Evolutionary conservation across 2,797 vertebrate genomes (phyloP).

Genomic region (Enteromius radiatus): DNA sequence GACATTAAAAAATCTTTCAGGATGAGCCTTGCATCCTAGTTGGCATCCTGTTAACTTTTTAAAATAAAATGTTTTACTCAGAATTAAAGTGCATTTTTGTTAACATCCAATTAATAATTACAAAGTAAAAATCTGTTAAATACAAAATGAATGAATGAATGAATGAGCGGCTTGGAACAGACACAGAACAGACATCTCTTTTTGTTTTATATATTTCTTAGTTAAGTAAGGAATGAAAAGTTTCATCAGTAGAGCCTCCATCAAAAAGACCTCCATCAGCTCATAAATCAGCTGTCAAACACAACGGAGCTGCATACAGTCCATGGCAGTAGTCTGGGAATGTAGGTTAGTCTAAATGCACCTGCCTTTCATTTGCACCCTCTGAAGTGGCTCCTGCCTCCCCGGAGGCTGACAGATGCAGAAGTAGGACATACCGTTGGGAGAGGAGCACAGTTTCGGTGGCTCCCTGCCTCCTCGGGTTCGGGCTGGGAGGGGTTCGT

Average conservation of each 20-base stretch:
- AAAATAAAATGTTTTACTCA: background rate
- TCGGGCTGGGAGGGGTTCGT: constrained; percentile 71
- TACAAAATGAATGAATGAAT: background rate
- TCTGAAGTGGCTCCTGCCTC: constrained; percentile 61
- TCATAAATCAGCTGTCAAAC: background rate
- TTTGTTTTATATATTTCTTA: background rate
- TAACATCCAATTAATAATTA: background rate
- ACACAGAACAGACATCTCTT: background rate
- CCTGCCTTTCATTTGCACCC: constrained; percentile 17
- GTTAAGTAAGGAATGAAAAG: background rate
- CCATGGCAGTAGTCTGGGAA: background rate
- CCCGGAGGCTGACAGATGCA: constrained; percentile 70
- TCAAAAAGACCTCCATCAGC: background rate
- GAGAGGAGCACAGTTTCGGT: constrained; percentile 72
- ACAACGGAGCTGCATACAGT: background rate
- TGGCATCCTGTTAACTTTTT: background rate
- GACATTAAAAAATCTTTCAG: background rate
- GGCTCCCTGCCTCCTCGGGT: constrained; percentile 82
- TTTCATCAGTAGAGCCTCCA: background rate
- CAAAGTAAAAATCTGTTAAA: background rate
- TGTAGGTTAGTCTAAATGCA: constrained; percentile 27
- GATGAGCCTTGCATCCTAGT: too few species aligned
- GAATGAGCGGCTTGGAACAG: background rate
- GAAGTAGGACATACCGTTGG: constrained; percentile 78
- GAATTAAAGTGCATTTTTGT: background rate